These are phyloP conservation scores for Aphidius gifuensis DNA, from an alignment of 1,140 invertebrate genomes.

Conservation along the genomic window DNA sequence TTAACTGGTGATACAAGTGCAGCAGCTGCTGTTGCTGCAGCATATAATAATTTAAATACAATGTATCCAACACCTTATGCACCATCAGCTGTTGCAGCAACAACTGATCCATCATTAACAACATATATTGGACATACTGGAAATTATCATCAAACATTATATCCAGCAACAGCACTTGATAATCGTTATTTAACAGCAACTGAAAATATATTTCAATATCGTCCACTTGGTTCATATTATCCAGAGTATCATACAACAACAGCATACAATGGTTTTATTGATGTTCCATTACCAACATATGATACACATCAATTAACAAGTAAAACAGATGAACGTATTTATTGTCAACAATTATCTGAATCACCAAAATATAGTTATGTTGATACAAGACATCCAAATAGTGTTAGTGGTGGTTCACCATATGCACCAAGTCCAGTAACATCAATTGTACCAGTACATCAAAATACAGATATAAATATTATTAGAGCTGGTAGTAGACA, in stretches of 20 bases:
- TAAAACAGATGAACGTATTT: constrained; percentile 63
- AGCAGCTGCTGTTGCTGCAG: constrained; percentile 67
- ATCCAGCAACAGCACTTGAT: constrained; percentile 69
- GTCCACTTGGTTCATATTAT: constrained; percentile 73
- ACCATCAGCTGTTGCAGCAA: constrained; percentile 59
- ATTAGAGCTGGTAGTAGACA: constrained; percentile 56
- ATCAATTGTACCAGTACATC: constrained; percentile 40
- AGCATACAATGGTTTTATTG: constrained; percentile 58
- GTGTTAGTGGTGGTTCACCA: constrained; percentile 50
- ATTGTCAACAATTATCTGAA: constrained; percentile 59
- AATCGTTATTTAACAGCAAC: constrained; percentile 69
- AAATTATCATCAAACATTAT: constrained; percentile 69
- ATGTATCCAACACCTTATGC: constrained; percentile 72
- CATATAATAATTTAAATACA: constrained; percentile 79
- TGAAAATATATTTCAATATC: constrained; percentile 84
- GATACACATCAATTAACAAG: constrained; percentile 55
- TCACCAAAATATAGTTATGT: constrained; percentile 52
- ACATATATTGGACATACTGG: constrained; percentile 71
- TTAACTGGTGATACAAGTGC: constrained; percentile 64
- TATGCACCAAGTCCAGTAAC: constrained; percentile 49
- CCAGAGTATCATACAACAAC: constrained; percentile 69
- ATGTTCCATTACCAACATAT: constrained; percentile 57
- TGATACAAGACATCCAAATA: constrained; percentile 53
- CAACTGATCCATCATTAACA: constrained; percentile 58
- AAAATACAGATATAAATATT: constrained; percentile 39